phyloP scores from a whole-genome alignment of 2,797 vertebrate genomes.

The Hephaestus fuliginosus region DNA sequence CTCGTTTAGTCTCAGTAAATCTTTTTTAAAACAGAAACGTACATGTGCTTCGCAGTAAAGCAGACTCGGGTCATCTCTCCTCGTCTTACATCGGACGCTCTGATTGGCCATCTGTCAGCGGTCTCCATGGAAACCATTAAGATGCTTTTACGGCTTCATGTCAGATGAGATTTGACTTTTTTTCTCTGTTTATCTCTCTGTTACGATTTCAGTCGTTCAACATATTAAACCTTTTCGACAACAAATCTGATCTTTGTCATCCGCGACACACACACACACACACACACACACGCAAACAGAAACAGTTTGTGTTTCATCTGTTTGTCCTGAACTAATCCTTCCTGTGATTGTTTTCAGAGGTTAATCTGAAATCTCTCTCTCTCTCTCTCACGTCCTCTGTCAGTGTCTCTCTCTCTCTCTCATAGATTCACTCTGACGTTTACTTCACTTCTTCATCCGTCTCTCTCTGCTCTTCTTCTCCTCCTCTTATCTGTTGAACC shows the following conservation, averaged over 20 bases:
- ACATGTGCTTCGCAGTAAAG: too few species aligned
- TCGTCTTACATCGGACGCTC: neutral
- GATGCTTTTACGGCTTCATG: conserved; percentile 4
- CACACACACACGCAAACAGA: neutral
- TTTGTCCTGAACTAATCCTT: conserved; percentile 50
- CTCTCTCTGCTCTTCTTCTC: neutral
- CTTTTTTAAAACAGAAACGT: too few species aligned
- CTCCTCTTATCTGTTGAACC: neutral
- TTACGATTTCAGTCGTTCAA: conserved; percentile 27
- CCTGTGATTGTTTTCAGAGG: conserved; percentile 42
- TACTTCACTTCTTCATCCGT: conserved; percentile 23
- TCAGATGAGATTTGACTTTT: conserved; percentile 20
- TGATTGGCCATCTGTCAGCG: conserved; percentile 13
- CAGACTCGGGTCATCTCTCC: too few species aligned
- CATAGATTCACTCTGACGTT: conserved; percentile 40
- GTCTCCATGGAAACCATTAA: conserved; percentile 17
- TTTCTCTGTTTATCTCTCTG: conserved; percentile 27
- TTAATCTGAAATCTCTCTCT: conserved; percentile 41
- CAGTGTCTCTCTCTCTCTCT: neutral
- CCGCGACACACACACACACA: conserved; percentile 20
- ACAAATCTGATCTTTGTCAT: conserved; percentile 35
- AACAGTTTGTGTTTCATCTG: conserved; percentile 28
- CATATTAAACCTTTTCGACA: conserved; percentile 35
- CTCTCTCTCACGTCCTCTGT: neutral
- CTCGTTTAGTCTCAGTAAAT: too few species aligned